Evolutionary conservation across 2,888 invertebrate species (phyloP), one percentile per base, ranked within the genome.

Genomic region (Dynastes hyllus): DNA sequence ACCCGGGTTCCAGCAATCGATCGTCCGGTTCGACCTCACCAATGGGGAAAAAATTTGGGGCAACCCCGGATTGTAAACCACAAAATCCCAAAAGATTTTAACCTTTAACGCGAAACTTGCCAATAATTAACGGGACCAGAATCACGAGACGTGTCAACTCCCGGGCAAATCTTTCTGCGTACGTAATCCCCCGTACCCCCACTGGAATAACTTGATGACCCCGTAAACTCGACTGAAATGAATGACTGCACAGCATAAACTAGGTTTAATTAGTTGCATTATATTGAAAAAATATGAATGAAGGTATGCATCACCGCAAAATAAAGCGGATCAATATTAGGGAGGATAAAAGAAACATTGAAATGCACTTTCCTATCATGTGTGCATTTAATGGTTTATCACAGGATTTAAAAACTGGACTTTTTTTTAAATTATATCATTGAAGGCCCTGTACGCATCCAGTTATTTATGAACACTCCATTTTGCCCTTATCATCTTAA

Each of bases 1-100:
- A n/a, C n/a, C n/a, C n/a, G n/a, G n/a, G 78, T 77, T 75, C 75
- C 80, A 77, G 75, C 77, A 77, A 80, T 80, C 80, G 80, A 80
- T 80, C 73, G 76, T 50, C 67, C 67, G 16, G 51, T 77, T 67
- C 76, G 79, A 77, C 77, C 80, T 77, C 80, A 77, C 77, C 80
- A 73, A 80, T 50, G 67, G 45, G 66, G 55, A 40, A 80, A 80
- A n/a, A n/a, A n/a, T n/a, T 45, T 80, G 78, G 80, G 80, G 78
- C 80, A 80, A 79, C 66, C 78, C 80, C 61, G 65, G 69, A 50
- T 65, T 55, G 63, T 50, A 16, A 55, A 51, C 40, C 53, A 63
- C 63, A n/a, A n/a, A 66, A 32, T 58, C 50, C 55, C 40, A 8
- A 70, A 27, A 11, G 6, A 32, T 32, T 53, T 50, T 16, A 11